Conservation (phyloP, 2,888 invertebrate genomes). For the Lycophotia porphyrea region DNA sequence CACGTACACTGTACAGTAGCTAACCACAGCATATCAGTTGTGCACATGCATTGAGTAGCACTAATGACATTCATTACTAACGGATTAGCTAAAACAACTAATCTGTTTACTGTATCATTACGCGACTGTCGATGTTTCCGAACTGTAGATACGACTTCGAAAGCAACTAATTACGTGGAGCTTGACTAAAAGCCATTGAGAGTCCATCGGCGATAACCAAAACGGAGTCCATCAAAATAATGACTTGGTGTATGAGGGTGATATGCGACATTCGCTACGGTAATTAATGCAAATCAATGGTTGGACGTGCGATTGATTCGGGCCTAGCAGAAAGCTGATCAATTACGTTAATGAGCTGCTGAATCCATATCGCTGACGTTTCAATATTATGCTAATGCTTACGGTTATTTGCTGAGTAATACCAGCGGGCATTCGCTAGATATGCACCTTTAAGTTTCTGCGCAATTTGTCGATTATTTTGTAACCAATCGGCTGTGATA, state of each 20-base stretch:
- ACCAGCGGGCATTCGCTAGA: conserved; percentile 66
- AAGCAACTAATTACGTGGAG: conserved; percentile 45
- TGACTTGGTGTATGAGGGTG: conserved; percentile 80
- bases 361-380: conserved; percentile 87
- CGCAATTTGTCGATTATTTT: conserved; percentile 71
- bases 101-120: conserved; percentile 55
- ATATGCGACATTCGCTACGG: conserved; percentile 85
- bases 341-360: conserved; percentile 89
- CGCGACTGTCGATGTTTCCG: conserved; percentile 27
- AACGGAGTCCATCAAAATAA: conserved; percentile 84
- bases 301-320: conserved; percentile 86
- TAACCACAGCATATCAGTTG: conserved; percentile 42
- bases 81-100: conserved; percentile 54
- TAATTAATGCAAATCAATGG: conserved; percentile 90
- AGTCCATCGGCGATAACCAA: conserved; percentile 59
- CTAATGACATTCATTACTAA: conserved; percentile 64
- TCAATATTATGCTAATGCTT: conserved; percentile 86
- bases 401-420: conserved; percentile 80
- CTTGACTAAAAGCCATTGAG: conserved; percentile 59
- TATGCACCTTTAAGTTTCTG: conserved; percentile 68
- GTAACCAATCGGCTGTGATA: conserved; percentile 67
- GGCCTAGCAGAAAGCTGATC: conserved; percentile 87
- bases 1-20: conserved; percentile 8
- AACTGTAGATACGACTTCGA: conserved; percentile 39
- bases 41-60: conserved; percentile 47